Conservation (phyloP, 2,113 vertebrate species). For the Macaca mulatta region DNA sequence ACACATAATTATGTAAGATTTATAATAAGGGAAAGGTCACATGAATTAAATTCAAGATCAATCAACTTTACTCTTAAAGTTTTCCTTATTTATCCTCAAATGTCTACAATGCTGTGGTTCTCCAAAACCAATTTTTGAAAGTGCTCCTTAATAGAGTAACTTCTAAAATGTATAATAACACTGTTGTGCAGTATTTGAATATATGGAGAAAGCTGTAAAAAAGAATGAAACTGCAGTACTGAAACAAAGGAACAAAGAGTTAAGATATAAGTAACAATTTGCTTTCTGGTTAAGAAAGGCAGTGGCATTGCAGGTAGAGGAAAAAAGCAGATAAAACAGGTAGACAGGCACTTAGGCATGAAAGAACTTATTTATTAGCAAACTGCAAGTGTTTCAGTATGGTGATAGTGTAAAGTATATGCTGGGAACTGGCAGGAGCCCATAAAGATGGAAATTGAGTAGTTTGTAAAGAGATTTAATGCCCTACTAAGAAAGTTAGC, state of each 20-base stretch:
- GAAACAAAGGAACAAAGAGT: background rate
- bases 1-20: constrained; percentile 7
- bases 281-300: background rate
- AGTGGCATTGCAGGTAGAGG: background rate
- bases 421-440: background rate
- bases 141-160: background rate
- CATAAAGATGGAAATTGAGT: background rate
- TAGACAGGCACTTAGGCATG: background rate
- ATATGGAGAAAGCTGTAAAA: background rate
- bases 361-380: background rate
- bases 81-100: background rate
- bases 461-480: background rate
- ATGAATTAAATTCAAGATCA: constrained; percentile 12
- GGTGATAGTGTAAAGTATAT: background rate
- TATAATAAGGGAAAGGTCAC: background rate
- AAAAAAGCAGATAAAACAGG: background rate
- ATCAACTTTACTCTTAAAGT: background rate
- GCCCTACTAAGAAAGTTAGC: background rate
- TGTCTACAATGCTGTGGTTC: background rate
- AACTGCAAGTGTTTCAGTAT: background rate
- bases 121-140: constrained; percentile 21
- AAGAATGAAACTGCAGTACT: background rate
- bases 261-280: background rate
- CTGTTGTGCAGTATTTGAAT: background rate
- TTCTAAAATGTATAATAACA: background rate